These are phyloP conservation scores for Falco peregrinus DNA, from an alignment of 2,797 vertebrate species.

Conservation along the genomic window DNA sequence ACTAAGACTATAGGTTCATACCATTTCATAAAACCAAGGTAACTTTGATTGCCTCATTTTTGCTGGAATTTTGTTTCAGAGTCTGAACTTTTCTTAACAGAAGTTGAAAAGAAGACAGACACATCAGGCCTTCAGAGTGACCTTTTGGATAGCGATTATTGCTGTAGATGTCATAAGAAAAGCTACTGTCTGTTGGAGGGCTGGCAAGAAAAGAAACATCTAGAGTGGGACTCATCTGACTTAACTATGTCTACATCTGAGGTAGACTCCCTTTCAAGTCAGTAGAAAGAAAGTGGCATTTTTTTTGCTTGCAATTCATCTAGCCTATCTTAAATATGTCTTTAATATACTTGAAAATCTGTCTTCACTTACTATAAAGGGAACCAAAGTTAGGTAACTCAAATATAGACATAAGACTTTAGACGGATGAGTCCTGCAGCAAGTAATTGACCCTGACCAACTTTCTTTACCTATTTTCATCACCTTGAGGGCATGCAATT, in stretches of 20 bases:
- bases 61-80: background rate
- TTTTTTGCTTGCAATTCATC: background rate
- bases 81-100: background rate
- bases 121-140: background rate
- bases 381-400: background rate
- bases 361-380: background rate
- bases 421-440: background rate
- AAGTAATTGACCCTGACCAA: background rate
- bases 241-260: background rate
- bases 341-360: background rate
- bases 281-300: background rate
- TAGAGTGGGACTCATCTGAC: background rate
- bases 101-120: background rate
- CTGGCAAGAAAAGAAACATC: background rate
- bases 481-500: background rate
- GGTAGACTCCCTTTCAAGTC: background rate
- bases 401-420: background rate
- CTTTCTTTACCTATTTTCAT: constrained; percentile 3
- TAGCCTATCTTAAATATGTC: background rate
- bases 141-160: background rate
- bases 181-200: background rate
- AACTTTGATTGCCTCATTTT: background rate
- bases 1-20: background rate
- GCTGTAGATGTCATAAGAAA: background rate
- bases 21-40: background rate